These are phyloP conservation scores for Hafferia zeledoni DNA, from an alignment of 2,797 vertebrate genomes.

Conservation along the genomic window DNA sequence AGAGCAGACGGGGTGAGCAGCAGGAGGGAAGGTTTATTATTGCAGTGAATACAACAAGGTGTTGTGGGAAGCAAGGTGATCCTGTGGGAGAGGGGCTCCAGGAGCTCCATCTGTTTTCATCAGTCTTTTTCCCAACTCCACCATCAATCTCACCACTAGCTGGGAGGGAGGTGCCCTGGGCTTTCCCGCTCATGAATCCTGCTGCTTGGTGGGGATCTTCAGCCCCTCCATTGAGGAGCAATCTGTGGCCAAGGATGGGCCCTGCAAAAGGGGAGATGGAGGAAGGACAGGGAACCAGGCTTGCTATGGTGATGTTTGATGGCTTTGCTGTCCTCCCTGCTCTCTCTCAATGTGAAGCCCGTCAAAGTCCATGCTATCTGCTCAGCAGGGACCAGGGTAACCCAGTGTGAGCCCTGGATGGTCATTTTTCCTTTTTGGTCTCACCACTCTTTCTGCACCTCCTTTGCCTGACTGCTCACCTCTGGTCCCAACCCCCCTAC, in stretches of 20 bases:
- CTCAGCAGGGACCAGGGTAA: not conserved
- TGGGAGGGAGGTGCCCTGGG: not conserved
- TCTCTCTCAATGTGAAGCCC: not conserved
- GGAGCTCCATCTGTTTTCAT: not conserved
- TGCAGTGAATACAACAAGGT: not conserved
- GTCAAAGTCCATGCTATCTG: not conserved
- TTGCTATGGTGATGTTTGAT: not conserved
- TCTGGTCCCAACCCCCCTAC: not conserved
- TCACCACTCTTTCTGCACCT: rapidly evolving
- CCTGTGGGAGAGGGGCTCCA: not conserved
- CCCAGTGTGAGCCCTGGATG: not conserved
- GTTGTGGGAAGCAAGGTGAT: not conserved
- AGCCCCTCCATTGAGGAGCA: not conserved
- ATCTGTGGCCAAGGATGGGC: not conserved
- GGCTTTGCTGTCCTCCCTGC: not conserved
- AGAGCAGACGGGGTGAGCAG: rapidly evolving
- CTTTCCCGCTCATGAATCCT: not conserved
- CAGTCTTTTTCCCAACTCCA: not conserved
- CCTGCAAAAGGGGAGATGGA: not conserved
- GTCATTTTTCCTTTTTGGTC: not conserved
- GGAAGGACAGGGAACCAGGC: not conserved
- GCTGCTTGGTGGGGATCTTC: not conserved
- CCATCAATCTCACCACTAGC: not conserved
- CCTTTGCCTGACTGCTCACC: not conserved
- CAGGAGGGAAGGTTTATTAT: conserved; percentile 10